Evolutionary conservation across 2,113 vertebrate species (phyloP).

Genomic region (Ictalurus furcatus): DNA sequence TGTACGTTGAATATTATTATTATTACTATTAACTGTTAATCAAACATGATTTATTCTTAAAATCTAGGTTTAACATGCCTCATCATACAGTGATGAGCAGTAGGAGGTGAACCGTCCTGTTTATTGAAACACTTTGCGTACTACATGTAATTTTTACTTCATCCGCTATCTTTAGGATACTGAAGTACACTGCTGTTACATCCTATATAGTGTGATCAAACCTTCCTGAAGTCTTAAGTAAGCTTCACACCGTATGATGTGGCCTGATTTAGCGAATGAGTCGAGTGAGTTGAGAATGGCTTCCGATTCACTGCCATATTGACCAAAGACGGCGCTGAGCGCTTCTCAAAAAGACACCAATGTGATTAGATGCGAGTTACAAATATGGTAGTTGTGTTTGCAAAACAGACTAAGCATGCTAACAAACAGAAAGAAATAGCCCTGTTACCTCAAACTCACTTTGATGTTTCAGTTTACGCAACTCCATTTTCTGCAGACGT

Average conservation of each 20-base stretch:
- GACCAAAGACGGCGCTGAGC: background rate
- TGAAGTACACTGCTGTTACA: background rate
- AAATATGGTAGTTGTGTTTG: background rate
- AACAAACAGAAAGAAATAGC: background rate
- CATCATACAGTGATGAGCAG: background rate
- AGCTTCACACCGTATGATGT: background rate
- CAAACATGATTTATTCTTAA: too few relatives aligned
- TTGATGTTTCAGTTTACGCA: background rate
- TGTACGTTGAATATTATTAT: background rate
- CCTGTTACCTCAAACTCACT: background rate
- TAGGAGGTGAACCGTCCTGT: background rate
- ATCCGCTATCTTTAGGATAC: background rate
- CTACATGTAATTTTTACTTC: background rate
- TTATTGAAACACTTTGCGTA: background rate
- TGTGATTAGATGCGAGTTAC: background rate
- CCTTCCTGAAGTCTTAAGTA: background rate
- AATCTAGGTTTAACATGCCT: too few relatives aligned
- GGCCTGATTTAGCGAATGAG: background rate
- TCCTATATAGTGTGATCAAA: background rate
- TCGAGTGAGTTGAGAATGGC: background rate
- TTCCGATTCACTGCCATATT: background rate
- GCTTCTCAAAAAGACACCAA: background rate
- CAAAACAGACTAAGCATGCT: background rate
- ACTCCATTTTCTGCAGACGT: background rate
- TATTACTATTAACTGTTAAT: too few relatives aligned